Evolutionary conservation across 2,888 invertebrate species (phyloP).

Genomic region (Tenthredo notha): DNA sequence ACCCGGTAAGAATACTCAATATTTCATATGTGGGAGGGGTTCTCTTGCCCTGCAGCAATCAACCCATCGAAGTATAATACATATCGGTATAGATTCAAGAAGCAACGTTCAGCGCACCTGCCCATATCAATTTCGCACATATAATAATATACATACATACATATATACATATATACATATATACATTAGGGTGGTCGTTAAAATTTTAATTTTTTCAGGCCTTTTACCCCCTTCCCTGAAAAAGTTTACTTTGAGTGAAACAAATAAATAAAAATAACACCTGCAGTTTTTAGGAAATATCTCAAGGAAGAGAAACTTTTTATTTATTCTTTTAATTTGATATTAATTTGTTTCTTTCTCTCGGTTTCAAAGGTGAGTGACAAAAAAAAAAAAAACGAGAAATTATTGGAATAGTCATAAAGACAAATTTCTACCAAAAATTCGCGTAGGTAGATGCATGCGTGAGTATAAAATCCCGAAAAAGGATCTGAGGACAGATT

Average conservation of each 20-base stretch:
- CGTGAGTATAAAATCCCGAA: conserved; percentile 22
- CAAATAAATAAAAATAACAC: no score
- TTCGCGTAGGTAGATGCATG: conserved; percentile 29
- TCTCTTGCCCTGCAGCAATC: neutral
- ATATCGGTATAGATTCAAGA: neutral
- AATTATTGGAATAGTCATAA: neutral
- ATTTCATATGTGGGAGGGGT: conserved; percentile 38
- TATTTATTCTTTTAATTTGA: neutral
- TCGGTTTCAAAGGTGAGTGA: neutral
- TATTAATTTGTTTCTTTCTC: neutral
- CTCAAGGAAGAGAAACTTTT: no score
- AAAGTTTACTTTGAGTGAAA: no score
- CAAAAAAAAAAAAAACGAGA: neutral
- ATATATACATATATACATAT: no score
- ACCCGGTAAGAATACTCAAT: conserved; percentile 40
- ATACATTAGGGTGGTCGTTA: no score
- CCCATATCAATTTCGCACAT: neutral
- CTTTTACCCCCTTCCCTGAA: no score
- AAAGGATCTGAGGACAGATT: conserved; percentile 35
- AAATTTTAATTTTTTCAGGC: no score
- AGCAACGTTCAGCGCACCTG: conserved; percentile 2
- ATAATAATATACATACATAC: neutral
- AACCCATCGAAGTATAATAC: neutral
- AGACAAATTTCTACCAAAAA: neutral
- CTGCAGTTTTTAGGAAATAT: no score